Evolutionary conservation across 2,888 invertebrate species (phyloP).

Genomic region (Tipula helvola): DNA sequence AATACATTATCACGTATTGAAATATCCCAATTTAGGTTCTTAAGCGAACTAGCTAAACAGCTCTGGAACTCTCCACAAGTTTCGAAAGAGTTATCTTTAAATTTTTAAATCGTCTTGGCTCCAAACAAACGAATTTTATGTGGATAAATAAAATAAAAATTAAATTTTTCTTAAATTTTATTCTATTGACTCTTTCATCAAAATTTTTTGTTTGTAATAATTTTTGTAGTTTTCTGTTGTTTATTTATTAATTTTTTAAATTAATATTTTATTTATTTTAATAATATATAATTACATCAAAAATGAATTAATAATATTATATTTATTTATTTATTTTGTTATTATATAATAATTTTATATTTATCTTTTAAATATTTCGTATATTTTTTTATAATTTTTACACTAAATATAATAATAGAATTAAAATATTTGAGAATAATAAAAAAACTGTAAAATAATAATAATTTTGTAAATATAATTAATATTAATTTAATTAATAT

Average conservation of each 20-base stretch:
- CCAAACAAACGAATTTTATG: no score
- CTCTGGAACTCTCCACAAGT: no score
- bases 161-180: not conserved
- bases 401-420: not conserved
- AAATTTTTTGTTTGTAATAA: not conserved
- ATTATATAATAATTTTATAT: not conserved
- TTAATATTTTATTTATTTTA: not conserved
- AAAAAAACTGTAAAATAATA: not conserved
- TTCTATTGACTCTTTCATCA: not conserved
- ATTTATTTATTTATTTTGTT: not conserved
- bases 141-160: not conserved
- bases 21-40: no score
- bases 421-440: not conserved
- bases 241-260: not conserved
- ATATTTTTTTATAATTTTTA: not conserved
- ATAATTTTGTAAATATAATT: conserved; percentile 4
- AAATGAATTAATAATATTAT: not conserved
- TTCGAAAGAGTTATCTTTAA: not conserved
- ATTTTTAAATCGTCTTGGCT: no score
- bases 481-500: not conserved
- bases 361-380: not conserved
- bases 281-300: not conserved
- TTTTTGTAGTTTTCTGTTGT: not conserved
- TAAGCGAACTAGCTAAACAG: no score
- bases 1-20: no score